A percentile compares a stretch with the other conserved stretches of the same genome.
phyloP scores from a whole-genome alignment of 64 coral and sea anemone genomes.

The Astreopora myriophthalma region DNA sequence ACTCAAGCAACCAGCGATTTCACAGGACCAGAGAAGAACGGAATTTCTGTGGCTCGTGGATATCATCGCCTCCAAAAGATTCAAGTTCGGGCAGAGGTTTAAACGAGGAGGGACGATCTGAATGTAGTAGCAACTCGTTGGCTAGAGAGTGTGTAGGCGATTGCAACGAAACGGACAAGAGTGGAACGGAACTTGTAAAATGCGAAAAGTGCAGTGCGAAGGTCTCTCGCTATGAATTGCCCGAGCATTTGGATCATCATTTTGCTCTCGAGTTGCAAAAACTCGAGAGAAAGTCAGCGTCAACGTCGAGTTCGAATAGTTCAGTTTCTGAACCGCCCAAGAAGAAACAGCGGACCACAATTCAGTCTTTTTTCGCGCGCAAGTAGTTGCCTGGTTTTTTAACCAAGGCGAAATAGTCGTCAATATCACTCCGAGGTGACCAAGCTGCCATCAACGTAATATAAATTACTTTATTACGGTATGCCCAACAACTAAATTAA shows the following conservation, averaged over 20 bases:
- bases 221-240: slow-evolving; percentile 60
- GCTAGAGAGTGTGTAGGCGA: neutral
- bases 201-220: slow-evolving; percentile 71
- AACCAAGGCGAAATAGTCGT: neutral
- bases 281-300: neutral
- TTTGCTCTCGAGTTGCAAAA: slow-evolving; percentile 84
- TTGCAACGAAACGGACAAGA: neutral
- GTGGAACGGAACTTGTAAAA: neutral
- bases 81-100: neutral
- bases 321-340: slow-evolving; percentile 69
- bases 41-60: neutral
- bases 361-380: slow-evolving; percentile 68
- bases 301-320: neutral
- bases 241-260: slow-evolving; percentile 82
- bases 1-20: neutral
- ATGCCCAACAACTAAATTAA: too few species aligned
- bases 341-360: slow-evolving; percentile 78
- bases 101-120: neutral
- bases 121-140: too few species aligned
- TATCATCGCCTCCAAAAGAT: neutral
- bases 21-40: neutral
- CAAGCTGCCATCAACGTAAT: too few species aligned
- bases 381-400: slow-evolving; percentile 24
- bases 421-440: neutral
- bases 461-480: too few species aligned